phyloP scores from a whole-genome alignment of 1,140 invertebrate genomes.

The Saccostrea glomerata region DNA sequence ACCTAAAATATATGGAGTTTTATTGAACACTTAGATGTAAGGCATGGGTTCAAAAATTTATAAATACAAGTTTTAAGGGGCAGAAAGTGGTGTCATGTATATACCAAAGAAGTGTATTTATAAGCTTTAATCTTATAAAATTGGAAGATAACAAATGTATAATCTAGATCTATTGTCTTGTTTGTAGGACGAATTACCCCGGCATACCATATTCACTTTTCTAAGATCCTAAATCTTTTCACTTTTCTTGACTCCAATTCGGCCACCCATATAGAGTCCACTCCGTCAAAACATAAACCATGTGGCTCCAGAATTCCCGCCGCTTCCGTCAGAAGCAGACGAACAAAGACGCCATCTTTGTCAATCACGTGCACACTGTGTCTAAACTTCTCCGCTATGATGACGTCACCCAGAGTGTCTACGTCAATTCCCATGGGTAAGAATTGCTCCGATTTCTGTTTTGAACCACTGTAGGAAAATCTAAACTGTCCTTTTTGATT shows the following conservation, averaged over 20 bases:
- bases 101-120: too few species aligned
- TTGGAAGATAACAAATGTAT: too few species aligned
- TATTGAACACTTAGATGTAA: too few species aligned
- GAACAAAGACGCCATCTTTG: constrained; percentile 20
- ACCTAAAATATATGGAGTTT: too few species aligned
- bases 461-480: background rate
- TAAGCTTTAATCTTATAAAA: too few species aligned
- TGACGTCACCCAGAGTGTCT: constrained; percentile 22
- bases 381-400: background rate
- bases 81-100: too few species aligned
- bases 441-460: background rate
- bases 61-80: too few species aligned
- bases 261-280: constrained; percentile 9
- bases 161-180: too few species aligned
- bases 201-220: background rate
- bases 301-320: background rate
- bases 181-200: too few species aligned
- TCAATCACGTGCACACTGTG: constrained; percentile 23
- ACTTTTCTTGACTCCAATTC: background rate
- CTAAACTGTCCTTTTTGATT: background rate
- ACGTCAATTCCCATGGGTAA: background rate
- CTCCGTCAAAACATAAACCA: background rate
- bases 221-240: background rate
- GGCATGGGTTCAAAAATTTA: too few species aligned
- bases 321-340: background rate